A percentile compares a stretch with the other conserved stretches of the same genome.
Conservation (phyloP, 64 coral and sea anemone species). For the Montipora sp. region DNA sequence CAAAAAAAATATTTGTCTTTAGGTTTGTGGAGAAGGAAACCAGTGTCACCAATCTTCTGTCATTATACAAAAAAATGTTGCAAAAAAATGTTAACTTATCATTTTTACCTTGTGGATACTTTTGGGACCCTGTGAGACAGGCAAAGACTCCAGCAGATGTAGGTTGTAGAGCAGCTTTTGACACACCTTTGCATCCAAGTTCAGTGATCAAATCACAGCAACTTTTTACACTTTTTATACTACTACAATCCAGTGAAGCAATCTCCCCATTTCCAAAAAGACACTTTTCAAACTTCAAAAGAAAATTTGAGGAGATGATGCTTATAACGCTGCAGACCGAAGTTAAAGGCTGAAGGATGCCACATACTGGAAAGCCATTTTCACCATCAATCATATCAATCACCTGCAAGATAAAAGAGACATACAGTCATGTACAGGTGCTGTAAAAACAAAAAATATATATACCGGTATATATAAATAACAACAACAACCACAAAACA, state of each 20-base stretch:
- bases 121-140: background rate
- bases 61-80: no score
- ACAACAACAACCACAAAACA: no score
- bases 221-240: background rate
- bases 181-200: background rate
- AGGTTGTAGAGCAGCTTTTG: background rate
- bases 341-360: conserved; percentile 84
- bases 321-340: conserved; percentile 72
- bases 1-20: no score
- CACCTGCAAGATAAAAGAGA: conserved; percentile 44
- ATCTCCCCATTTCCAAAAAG: conserved; percentile 68
- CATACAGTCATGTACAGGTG: no score
- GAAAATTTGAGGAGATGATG: conserved; percentile 57
- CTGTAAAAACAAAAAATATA: no score
- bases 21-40: no score
- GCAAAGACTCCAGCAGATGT: background rate
- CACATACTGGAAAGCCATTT: conserved; percentile 65
- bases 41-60: no score
- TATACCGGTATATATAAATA: no score
- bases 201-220: background rate
- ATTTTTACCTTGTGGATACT: background rate
- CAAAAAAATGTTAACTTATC: background rate
- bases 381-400: conserved; percentile 78
- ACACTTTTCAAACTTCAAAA: conserved; percentile 77
- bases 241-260: background rate